phyloP scores from a whole-genome alignment of 2,113 vertebrate genomes.

The Acrocephalus kingi region DNA sequence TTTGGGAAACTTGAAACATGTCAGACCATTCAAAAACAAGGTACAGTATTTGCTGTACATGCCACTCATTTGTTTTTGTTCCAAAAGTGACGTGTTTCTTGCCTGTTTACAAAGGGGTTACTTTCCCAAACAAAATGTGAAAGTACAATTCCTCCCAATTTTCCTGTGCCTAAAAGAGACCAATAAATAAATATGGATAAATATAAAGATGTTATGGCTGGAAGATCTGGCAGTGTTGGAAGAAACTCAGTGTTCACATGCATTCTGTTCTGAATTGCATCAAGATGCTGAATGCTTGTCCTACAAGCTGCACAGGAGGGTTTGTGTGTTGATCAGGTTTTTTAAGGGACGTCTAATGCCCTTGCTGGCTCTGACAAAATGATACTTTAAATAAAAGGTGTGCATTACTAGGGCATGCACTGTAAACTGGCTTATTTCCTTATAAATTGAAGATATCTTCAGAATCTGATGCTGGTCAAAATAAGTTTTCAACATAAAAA shows the following conservation, averaged over 20 bases:
- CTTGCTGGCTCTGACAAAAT: background rate
- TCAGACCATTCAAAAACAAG: background rate
- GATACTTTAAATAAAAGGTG: background rate
- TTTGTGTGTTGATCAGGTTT: background rate
- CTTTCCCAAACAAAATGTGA: background rate
- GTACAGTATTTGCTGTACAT: background rate
- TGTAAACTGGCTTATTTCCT: background rate
- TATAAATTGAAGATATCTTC: background rate
- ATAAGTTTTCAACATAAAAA: background rate
- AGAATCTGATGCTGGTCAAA: background rate
- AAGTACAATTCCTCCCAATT: background rate
- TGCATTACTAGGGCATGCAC: background rate
- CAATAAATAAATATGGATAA: background rate
- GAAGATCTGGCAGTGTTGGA: background rate
- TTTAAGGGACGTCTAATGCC: background rate
- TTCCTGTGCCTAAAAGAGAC: background rate
- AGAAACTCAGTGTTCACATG: background rate
- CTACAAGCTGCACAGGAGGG: background rate
- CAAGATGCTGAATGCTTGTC: background rate
- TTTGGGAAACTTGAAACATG: background rate
- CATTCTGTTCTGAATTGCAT: background rate
- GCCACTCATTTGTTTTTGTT: background rate
- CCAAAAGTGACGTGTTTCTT: background rate
- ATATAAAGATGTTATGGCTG: background rate
- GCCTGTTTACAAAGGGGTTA: background rate